These are phyloP conservation scores for Dendrolimus punctatus DNA, from an alignment of 1,140 invertebrate species.

Conservation along the genomic window DNA sequence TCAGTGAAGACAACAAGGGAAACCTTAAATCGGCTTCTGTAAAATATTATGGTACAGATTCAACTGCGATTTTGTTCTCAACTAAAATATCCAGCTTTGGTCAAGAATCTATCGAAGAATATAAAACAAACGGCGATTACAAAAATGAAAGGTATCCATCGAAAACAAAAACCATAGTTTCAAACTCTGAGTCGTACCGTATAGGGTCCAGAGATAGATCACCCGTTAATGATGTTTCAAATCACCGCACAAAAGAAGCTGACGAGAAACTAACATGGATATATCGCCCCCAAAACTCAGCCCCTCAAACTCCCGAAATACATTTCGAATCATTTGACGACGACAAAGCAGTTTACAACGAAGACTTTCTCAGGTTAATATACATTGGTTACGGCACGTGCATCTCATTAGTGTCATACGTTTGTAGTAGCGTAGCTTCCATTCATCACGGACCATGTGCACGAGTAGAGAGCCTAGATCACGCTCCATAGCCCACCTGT, in stretches of 20 bases:
- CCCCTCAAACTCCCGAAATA: conserved; percentile 57
- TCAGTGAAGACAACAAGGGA: conserved; percentile 55
- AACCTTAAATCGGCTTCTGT: conserved; percentile 47
- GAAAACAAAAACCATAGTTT: conserved; percentile 61
- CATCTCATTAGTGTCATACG: conserved; percentile 29
- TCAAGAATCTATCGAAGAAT: conserved; percentile 60
- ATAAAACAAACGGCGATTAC: conserved; percentile 45
- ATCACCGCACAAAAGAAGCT: conserved; percentile 22
- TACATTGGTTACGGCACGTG: conserved; percentile 28
- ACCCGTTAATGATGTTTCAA: conserved; percentile 11
- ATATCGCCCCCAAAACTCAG: conserved; percentile 53
- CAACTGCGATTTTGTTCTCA: conserved; percentile 62
- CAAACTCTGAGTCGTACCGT: conserved; percentile 51
- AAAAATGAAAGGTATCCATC: conserved; percentile 42
- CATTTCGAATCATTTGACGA: conserved; percentile 67
- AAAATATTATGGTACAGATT: conserved; percentile 57
- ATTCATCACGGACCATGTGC: conserved; percentile 20
- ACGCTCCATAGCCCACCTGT: conserved; percentile 22
- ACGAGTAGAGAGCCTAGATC: conserved; percentile 7
- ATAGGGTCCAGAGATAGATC: conserved; percentile 47
- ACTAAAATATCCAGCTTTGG: conserved; percentile 71
- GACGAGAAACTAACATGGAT: conserved; percentile 60
- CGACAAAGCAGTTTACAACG: conserved; percentile 50
- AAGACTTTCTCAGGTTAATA: conserved; percentile 71
- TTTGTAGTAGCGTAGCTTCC: conserved; percentile 37